Evolutionary conservation across 1,140 invertebrate genomes (phyloP).

Genomic region (Drosophila oshimai): DNA sequence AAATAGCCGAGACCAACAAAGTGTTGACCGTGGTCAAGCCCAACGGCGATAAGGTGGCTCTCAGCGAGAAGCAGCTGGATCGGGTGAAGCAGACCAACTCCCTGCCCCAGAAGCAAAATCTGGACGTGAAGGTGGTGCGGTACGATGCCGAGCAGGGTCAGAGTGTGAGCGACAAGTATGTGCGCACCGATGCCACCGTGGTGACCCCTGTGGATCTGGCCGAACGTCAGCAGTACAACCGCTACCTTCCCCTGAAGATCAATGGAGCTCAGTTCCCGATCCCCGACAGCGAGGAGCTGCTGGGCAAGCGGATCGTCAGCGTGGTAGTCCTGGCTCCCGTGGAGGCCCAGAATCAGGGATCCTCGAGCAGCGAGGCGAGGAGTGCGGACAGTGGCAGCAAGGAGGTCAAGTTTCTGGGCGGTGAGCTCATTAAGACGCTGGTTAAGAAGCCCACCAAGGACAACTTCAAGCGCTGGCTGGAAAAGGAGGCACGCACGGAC

Average conservation of each 20-base stretch:
- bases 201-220: slow-evolving; percentile 89
- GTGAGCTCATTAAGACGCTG: slow-evolving; percentile 89
- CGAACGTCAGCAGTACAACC: slow-evolving; percentile 89
- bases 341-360: slow-evolving; percentile 83
- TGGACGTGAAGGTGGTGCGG: slow-evolving; percentile 93
- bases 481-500: slow-evolving; percentile 88
- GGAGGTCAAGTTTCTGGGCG: slow-evolving; percentile 86
- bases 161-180: slow-evolving; percentile 89
- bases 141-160: slow-evolving; percentile 89
- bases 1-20: slow-evolving; percentile 87
- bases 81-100: slow-evolving; percentile 82
- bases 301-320: slow-evolving; percentile 89
- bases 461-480: slow-evolving; percentile 91
- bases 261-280: slow-evolving; percentile 92
- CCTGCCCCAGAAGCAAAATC: slow-evolving; percentile 84
- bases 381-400: slow-evolving; percentile 83
- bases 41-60: slow-evolving; percentile 84
- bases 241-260: slow-evolving; percentile 92
- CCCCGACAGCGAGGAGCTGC: slow-evolving; percentile 88
- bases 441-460: slow-evolving; percentile 89
- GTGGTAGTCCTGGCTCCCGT: slow-evolving; percentile 92
- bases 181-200: slow-evolving; percentile 88
- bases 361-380: slow-evolving; percentile 68
- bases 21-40: slow-evolving; percentile 86
- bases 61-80: slow-evolving; percentile 83